Evolutionary conservation across 2,113 vertebrate species (phyloP).

Genomic region (Scolopax mira): DNA sequence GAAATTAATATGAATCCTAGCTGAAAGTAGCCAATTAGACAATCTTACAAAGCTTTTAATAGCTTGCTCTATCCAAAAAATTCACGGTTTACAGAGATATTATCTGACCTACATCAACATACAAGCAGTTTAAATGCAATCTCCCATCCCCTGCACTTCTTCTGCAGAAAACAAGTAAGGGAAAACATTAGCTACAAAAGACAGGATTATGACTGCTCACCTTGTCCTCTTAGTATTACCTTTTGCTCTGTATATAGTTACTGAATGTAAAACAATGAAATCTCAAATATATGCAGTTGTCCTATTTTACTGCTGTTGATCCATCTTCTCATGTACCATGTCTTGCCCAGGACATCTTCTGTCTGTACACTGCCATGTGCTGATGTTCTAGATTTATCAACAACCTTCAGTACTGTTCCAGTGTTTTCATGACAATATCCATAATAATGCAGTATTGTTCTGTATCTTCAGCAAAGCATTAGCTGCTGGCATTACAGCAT

Average conservation of each 20-base stretch:
- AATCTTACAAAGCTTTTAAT: not conserved
- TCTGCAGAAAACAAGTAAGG: not conserved
- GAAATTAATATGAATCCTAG: not conserved
- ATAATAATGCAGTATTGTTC: not conserved
- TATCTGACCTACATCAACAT: not conserved
- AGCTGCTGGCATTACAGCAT: not conserved
- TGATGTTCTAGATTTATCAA: not conserved
- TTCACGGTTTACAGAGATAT: not conserved
- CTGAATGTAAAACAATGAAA: not conserved
- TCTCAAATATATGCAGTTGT: not conserved
- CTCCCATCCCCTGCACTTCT: not conserved
- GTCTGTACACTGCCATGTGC: not conserved
- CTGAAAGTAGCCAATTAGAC: not conserved
- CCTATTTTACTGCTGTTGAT: not conserved
- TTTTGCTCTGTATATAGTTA: not conserved
- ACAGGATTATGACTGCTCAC: not conserved
- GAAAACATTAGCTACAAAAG: not conserved
- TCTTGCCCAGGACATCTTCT: not conserved
- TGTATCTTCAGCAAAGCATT: not conserved
- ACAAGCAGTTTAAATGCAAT: not conserved
- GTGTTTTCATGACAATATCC: not conserved
- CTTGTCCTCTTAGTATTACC: not conserved
- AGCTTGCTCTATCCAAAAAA: not conserved
- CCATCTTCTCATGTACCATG: not conserved
- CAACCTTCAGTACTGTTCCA: not conserved